These are phyloP conservation scores for Pipistrellus kuhlii DNA, from an alignment of 2,797 vertebrate genomes.

Conservation along the genomic window DNA sequence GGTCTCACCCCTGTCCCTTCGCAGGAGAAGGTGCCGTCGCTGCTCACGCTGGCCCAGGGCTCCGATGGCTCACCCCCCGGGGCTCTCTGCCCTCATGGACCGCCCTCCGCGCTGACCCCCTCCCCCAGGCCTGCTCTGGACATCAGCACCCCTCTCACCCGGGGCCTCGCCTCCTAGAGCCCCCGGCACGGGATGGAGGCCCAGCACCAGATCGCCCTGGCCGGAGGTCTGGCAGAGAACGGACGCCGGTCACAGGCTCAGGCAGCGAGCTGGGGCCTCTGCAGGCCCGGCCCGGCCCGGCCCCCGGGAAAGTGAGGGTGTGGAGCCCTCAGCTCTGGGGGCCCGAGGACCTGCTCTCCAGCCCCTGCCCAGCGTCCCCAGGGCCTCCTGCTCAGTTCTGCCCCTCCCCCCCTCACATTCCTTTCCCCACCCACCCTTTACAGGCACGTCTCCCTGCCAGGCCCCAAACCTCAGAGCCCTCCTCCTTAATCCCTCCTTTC, in stretches of 20 bases:
- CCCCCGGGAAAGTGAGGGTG: fast-evolving
- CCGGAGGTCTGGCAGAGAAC: neutral
- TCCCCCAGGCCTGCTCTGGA: neutral
- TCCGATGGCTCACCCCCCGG: neutral
- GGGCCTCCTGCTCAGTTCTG: neutral
- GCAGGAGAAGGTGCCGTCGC: neutral
- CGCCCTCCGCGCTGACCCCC: neutral
- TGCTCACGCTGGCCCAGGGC: neutral
- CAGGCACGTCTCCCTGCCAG: neutral
- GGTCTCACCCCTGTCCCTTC: neutral
- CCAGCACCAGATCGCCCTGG: neutral
- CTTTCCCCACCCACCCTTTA: neutral
- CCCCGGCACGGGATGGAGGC: fast-evolving
- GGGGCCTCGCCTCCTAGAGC: neutral
- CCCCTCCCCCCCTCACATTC: neutral
- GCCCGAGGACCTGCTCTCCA: neutral
- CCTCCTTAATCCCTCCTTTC: neutral
- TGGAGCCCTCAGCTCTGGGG: neutral
- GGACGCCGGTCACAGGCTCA: neutral
- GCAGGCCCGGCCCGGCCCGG: neutral
- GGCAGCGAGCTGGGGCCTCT: neutral
- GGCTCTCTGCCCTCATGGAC: neutral
- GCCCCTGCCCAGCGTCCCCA: neutral
- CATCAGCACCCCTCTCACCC: neutral
- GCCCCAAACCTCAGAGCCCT: neutral